Base-by-base conservation (phyloP, 1,140 invertebrate species). In the Leptinotarsa texana region DNA sequence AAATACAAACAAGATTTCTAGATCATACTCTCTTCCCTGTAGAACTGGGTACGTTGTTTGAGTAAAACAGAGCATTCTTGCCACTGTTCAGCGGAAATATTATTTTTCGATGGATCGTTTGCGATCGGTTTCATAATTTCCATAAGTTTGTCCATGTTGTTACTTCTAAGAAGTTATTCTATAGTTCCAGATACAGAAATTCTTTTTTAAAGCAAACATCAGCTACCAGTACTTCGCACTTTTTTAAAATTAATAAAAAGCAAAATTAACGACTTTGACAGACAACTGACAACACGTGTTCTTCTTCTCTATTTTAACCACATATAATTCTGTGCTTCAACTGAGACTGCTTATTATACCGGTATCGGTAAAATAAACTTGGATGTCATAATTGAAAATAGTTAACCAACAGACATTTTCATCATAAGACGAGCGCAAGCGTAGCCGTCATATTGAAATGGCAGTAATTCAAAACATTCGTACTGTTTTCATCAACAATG, bases 1-100 rank as follows among this genome's bases (percentile, higher is more conserved):
- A 22, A 57, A 69, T 68, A 62, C 27, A 74, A 18, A 42, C 51
- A 33, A 74, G 27, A 51, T n/a, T 51, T 47, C 18, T 47, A 15
- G 63, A n/a, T 67, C 72, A 72, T 80, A 80, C 79, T 77, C 75
- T 80, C 74, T 76, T 80, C 75, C 66, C 61, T 79, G 66, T 79
- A 77, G 51, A 77, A 77, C 63, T 77, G 66, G 13, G 67, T 67
- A 72, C 77, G 69, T 75, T 77, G 68, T 72, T 78, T 77, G 8
- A 76, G 42, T 15, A 42, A 73, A 65, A n/a, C 21, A 49, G 71
- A 21, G 51, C 21, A 73, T 65, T 65, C 61, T 73, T 73, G 62
- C 68, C 68, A 69, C 48, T 69, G 33, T 42, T 69, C 33, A 18
- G 33, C 33, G 1, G 68, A 22, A 18, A 69, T 69, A 5, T 69